Evolutionary conservation across 2,888 invertebrate species (phyloP).

Genomic region (Lycaena phlaeas): DNA sequence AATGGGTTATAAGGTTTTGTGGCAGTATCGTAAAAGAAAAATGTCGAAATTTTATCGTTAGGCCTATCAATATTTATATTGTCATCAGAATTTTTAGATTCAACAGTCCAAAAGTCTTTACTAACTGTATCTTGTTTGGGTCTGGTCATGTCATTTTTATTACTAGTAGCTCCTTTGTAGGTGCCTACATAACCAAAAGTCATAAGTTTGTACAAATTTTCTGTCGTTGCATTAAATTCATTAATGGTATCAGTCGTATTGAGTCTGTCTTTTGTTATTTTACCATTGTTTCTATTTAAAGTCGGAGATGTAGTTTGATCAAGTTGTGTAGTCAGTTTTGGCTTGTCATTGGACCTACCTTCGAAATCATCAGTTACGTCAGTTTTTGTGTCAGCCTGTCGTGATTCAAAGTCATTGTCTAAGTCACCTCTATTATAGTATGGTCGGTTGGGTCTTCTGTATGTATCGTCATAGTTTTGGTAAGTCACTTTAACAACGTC

Average conservation of each 20-base stretch:
- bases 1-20: slow-evolving; percentile 51
- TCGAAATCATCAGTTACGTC: slow-evolving; percentile 45
- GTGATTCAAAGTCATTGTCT: slow-evolving; percentile 31
- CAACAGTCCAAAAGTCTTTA: slow-evolving; percentile 50
- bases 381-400: slow-evolving; percentile 37
- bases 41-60: slow-evolving; percentile 50
- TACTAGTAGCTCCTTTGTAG: slow-evolving; percentile 40
- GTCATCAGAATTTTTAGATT: slow-evolving; percentile 26
- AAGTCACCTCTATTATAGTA: slow-evolving; percentile 42
- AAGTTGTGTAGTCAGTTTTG: slow-evolving; percentile 19
- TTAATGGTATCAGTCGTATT: slow-evolving; percentile 11
- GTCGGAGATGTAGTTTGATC: slow-evolving; percentile 24
- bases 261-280: slow-evolving; percentile 18
- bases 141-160: slow-evolving; percentile 14
- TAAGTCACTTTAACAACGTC: slow-evolving; percentile 65
- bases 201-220: slow-evolving; percentile 55
- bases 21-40: slow-evolving; percentile 52
- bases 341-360: slow-evolving; percentile 42
- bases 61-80: slow-evolving; percentile 22
- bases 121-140: slow-evolving; percentile 33
- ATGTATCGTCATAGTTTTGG: slow-evolving; percentile 61
- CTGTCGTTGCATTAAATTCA: slow-evolving; percentile 37
- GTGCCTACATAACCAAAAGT: slow-evolving; percentile 67
- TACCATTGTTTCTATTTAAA: slow-evolving; percentile 16
- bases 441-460: slow-evolving; percentile 51